Base-by-base conservation (phyloP, 2,113 vertebrate species). In the Rhombomys opimus region DNA sequence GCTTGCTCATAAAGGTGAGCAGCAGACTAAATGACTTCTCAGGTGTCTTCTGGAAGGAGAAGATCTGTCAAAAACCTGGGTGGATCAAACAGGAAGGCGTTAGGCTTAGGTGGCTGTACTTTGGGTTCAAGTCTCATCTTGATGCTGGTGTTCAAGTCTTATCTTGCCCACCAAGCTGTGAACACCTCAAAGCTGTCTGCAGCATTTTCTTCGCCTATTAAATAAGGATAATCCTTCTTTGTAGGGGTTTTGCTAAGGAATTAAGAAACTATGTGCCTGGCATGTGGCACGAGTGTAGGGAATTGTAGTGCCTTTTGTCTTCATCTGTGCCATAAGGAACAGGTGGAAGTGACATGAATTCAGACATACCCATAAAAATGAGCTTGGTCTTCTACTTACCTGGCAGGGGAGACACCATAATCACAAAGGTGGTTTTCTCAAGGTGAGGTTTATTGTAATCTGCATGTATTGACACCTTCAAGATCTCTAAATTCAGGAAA, bases 121-220 rank as follows among this genome's bases (percentile, higher is more conserved):
- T 3, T 23, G 13, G n/a, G 84, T 67, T 32, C 68, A 23, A 46
- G 25, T 65, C 7, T 84, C 88, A 5, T 91, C 77, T 90, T 7
- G 41, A 57, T n/a, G 27, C 75, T 41, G 32, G 35, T 59, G 54
- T 59, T 32, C 68, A 23, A 46, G 25, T 70, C 5, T 84, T 85
- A 4, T 91, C 77, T 90, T 7, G 41, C 22, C 75, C 87, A 63
- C 38, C 63, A 59, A 41, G 8, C 50, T 18, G 3, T 76, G 38
- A 68, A 59, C 27, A n/a, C 27, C 61, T 76, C n/a, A 70, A 87
- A 15, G 23, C 76, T 90, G 32, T 85, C 76, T 61, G 76, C 22
- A 68, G 75, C 50, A 78, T 52, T 89, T 94, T 94, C 73, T 50
- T 87, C 18, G 23, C 52, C 86, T 84, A 41, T 89, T 75, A 81